Percentiles rank a stretch among this genome's conserved stretches.
Conservation (phyloP, 2,888 invertebrate species). For the Archips xylosteana region DNA sequence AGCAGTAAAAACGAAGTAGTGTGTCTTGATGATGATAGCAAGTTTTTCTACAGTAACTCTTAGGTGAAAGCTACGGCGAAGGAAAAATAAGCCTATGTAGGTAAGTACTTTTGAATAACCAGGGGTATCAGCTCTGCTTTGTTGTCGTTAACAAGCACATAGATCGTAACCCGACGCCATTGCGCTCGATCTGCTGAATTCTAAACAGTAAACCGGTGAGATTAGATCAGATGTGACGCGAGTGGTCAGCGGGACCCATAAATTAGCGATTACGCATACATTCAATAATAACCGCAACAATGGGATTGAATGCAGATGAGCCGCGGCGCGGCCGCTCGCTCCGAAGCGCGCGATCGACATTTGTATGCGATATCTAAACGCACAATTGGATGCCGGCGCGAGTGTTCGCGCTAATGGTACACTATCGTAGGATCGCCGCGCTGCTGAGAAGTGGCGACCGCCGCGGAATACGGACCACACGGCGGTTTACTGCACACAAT, state of each 20-base stretch:
- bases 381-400: slow-evolving; percentile 85
- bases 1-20: not conserved
- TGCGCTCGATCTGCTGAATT: slow-evolving; percentile 23
- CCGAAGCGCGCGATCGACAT: slow-evolving; percentile 76
- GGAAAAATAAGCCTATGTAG: not conserved
- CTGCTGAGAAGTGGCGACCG: slow-evolving; percentile 79
- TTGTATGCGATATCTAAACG: slow-evolving; percentile 85
- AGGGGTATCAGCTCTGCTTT: slow-evolving; percentile 22
- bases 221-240: slow-evolving; percentile 62
- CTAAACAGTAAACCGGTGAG: slow-evolving; percentile 43
- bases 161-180: slow-evolving; percentile 15
- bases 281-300: slow-evolving; percentile 83
- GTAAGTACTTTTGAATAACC: not conserved
- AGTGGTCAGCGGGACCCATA: slow-evolving; percentile 71
- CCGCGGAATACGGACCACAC: slow-evolving; percentile 78
- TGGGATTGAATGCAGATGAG: slow-evolving; percentile 85
- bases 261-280: slow-evolving; percentile 82
- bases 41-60: not conserved
- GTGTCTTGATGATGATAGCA: not conserved
- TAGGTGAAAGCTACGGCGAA: not conserved
- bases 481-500: slow-evolving; percentile 72
- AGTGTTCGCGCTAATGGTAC: slow-evolving; percentile 84
- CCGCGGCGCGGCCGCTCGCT: slow-evolving; percentile 54
- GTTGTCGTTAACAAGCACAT: slow-evolving; percentile 30
- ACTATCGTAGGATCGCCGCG: slow-evolving; percentile 80